Evolutionary conservation across 1,140 invertebrate species (phyloP), one percentile per base, ranked within the genome.

Genomic region (Oreohelix idahoensis): DNA sequence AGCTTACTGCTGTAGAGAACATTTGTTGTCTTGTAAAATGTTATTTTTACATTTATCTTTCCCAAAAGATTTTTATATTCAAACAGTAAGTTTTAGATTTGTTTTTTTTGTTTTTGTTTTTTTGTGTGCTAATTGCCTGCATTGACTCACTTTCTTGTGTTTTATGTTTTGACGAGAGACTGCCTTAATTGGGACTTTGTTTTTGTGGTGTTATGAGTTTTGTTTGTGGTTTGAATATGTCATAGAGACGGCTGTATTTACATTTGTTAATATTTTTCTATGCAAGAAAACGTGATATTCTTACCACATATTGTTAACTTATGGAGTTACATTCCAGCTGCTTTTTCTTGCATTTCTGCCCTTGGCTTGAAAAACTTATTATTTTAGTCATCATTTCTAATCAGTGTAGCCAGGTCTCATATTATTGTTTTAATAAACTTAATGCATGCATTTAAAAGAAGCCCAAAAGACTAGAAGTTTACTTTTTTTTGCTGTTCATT

Each of bases 251-350:
- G 23, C 10, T 15, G 23, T 58, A n/a, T 58, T 15, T 58, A 58
- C 23, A 58, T 58, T 15, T 58, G 53, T 58, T 58, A 49, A 49
- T 49, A 4, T 58, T 10, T 58, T 58, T 58, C 53, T 23, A 15
- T 58, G 53, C 23, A 58, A 58, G 10, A 45, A 45, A 58, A 11
- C 20, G 53, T 58, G 53, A 58, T 58, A 58, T 58, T 58, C 53
- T 58, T 58, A 58, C 53, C 53, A 58, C 53, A 58, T 58, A 58
- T 58, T 58, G 53, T 23, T 58, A 58, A 58, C 53, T 58, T 58
- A 58, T 58, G 53, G 2, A 58, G 53, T 58, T 58, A 58, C 53
- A 58, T 58, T 58, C 53, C 53, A 58, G 53, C 53, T 58, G 23
- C n/a, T 58, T 58, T 10, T 4, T 23, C 53, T 58, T 58, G 23